Conservation (phyloP, 1,140 invertebrate species). For the Euglossa dilemma region DNA sequence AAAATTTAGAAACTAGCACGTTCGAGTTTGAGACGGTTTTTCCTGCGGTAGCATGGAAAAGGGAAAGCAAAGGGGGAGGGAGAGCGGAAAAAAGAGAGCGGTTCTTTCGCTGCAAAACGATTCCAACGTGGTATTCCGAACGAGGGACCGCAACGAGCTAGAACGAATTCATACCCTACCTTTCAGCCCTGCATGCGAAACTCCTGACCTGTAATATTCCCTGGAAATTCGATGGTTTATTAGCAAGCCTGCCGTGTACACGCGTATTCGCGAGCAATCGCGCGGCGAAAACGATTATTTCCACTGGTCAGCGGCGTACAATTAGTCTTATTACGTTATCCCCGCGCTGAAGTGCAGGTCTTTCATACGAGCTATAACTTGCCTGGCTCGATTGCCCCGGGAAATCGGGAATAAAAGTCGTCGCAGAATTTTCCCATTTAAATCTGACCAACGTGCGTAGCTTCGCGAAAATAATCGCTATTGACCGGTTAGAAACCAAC, state of each 20-base stretch:
- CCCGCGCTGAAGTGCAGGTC: not conserved
- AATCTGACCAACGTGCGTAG: too few species aligned
- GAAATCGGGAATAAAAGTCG: not conserved
- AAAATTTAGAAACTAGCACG: not conserved
- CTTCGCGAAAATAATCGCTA: too few species aligned
- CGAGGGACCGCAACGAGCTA: not conserved
- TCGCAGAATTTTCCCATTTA: too few species aligned
- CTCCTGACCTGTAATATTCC: conserved; percentile 32
- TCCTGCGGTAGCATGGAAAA: not conserved
- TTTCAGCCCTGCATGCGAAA: conserved; percentile 20
- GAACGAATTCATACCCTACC: conserved; percentile 1
- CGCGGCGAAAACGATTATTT: conserved; percentile 51
- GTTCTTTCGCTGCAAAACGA: not conserved
- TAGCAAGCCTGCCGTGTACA: conserved; percentile 23
- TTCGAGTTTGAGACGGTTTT: not conserved
- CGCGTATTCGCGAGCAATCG: conserved; percentile 29
- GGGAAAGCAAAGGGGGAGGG: not conserved
- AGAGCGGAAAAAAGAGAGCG: not conserved
- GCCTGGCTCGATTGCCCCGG: not conserved
- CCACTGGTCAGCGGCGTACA: conserved; percentile 35
- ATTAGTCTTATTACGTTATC: conserved; percentile 40
- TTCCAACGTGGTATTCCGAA: not conserved
- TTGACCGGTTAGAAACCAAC: too few species aligned
- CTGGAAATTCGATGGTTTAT: conserved; percentile 49
- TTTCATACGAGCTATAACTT: not conserved